These are phyloP conservation scores for Notarius quadriscutis DNA, from an alignment of 2,113 vertebrate genomes.

Conservation along the genomic window DNA sequence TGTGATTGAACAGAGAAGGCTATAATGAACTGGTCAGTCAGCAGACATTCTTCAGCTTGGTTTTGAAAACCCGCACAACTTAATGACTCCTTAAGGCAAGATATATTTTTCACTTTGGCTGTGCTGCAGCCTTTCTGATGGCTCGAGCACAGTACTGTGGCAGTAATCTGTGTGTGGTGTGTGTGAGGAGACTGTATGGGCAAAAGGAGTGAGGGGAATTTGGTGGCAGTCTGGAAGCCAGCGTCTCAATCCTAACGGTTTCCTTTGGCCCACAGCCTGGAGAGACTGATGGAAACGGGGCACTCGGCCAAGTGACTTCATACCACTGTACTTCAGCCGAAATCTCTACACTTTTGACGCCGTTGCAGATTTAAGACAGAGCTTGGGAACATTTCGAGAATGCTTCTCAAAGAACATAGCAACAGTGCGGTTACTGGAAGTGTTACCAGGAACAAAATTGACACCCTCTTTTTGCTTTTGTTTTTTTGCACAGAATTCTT, in stretches of 20 bases:
- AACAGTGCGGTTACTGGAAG: conserved; percentile 35
- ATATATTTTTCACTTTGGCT: conserved; percentile 37
- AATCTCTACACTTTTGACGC: conserved; percentile 46
- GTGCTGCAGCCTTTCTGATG: conserved; percentile 20
- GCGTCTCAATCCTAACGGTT: conserved; percentile 68
- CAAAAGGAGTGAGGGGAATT: conserved; percentile 43
- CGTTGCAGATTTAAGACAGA: conserved; percentile 33
- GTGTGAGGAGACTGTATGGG: neutral
- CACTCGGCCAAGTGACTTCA: conserved; percentile 79
- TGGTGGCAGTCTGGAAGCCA: conserved; percentile 53
- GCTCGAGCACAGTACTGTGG: conserved; percentile 29
- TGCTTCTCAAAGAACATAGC: conserved; percentile 47
- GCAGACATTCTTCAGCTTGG: conserved; percentile 34
- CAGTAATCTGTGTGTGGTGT: conserved; percentile 26
- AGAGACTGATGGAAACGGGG: conserved; percentile 77
- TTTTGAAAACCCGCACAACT: conserved; percentile 26
- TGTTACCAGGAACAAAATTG: conserved; percentile 17
- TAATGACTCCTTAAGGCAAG: conserved; percentile 41
- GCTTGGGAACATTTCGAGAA: conserved; percentile 43
- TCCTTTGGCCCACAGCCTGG: conserved; percentile 77
- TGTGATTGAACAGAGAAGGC: conserved; percentile 13
- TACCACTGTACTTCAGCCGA: conserved; percentile 63
- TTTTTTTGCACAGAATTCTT: neutral
- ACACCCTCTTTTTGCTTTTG: neutral
- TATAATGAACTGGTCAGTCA: conserved; percentile 25